Evolutionary conservation across 2,888 invertebrate genomes (phyloP), one percentile per base, ranked within the genome.

Genomic region (Euproctis similis): DNA sequence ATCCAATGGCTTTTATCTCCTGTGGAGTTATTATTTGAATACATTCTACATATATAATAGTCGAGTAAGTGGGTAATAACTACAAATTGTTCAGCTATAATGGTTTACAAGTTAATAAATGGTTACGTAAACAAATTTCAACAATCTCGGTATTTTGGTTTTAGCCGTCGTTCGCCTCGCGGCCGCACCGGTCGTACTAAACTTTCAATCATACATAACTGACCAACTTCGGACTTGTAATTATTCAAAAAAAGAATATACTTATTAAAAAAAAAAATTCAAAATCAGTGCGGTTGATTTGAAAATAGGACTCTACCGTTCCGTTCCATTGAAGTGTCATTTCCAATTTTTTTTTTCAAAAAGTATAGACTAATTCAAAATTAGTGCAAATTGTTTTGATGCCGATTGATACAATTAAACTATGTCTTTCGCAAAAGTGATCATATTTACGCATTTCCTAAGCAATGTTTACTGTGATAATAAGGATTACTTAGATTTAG

Each of bases 81-180:
- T 16, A n/a, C 9, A 9, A 25, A 32, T 7, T 14, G 23, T 21
- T 21, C 24, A 24, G 14, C 14, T 39, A 44, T 39, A 39, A 41
- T 39, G 41, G 11, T 14, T 21, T 26, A 34, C 17, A 26, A 29
- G 28, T 53, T 53, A 30, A 50, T 51, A 38, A 46, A 29, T 27
- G 21, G 50, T 78, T 81, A 76, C 64, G 65, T 74, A 80, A 80
- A 61, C 73, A 71, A n/a, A n/a, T 76, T 74, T 78, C 80, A 68
- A 74, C 62, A 36, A 66, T 62, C 59, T 58, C 58, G n/a, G 54
- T 55, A 55, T 53, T 51, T 58, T 58, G 53, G 56, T 59, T 61
- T 69, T 57, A 67, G 67, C 69, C 75, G 65, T 71, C 66, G 65
- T 51, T 51, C 60, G 52, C 42, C 52, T 58, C 59, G 45, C 32